These are phyloP conservation scores for Lacerta bilineata DNA, from an alignment of 2,797 vertebrate species.

Conservation along the genomic window DNA sequence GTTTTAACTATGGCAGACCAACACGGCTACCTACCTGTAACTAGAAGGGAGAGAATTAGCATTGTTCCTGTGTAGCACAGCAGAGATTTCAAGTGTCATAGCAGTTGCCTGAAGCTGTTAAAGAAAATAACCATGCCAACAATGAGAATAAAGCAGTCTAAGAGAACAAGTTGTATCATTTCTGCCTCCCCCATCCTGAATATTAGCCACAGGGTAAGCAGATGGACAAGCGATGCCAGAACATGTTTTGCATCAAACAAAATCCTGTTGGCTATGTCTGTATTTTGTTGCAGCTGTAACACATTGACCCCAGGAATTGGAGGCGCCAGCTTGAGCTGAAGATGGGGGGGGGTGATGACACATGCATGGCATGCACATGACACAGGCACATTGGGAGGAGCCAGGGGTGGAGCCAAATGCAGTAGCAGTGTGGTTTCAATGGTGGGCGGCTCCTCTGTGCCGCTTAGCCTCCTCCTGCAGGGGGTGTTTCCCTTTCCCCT, in stretches of 20 bases:
- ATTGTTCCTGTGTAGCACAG: background rate
- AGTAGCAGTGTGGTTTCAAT: too few species aligned
- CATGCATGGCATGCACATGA: too few species aligned
- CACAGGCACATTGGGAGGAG: too few species aligned
- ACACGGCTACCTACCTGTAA: too few species aligned
- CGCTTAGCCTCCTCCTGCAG: too few species aligned
- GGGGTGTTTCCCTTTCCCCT: too few species aligned
- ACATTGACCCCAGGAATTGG: slow-evolving; percentile 58
- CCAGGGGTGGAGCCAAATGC: too few species aligned
- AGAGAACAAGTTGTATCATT: slow-evolving; percentile 38
- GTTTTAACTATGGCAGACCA: too few species aligned
- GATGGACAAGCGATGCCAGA: slow-evolving; percentile 44
- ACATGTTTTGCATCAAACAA: slow-evolving; percentile 50
- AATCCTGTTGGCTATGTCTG: slow-evolving; percentile 42
- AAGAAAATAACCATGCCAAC: slow-evolving; percentile 9
- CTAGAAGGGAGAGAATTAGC: background rate
- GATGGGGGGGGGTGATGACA: too few species aligned
- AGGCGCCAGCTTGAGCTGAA: too few species aligned
- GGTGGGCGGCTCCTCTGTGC: too few species aligned
- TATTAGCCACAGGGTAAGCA: slow-evolving; percentile 50
- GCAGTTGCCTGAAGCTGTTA: slow-evolving; percentile 32
- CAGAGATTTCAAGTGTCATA: slow-evolving; percentile 1
- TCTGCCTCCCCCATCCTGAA: slow-evolving; percentile 24
- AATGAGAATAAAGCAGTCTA: background rate
- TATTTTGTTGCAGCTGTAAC: slow-evolving; percentile 49